phyloP scores from a whole-genome alignment of 2,113 vertebrate species.

The Perca schrenkii region DNA sequence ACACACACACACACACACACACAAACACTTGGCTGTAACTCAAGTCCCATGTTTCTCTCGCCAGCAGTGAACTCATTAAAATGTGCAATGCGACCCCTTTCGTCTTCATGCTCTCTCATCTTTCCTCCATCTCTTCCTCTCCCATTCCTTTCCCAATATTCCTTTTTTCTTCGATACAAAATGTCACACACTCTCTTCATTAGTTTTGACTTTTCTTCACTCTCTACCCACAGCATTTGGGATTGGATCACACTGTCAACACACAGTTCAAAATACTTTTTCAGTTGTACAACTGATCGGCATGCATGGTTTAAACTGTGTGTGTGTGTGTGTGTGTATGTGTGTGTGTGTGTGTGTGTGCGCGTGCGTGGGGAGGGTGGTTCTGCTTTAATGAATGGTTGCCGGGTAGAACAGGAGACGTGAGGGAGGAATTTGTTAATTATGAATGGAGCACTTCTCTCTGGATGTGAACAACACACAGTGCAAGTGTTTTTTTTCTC shows the following conservation, averaged over 20 bases:
- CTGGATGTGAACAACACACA: conserved; percentile 58
- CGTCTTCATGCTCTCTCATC: conserved; percentile 57
- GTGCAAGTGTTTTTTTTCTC: not conserved
- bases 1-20: conserved; percentile 32
- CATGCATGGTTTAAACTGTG: conserved; percentile 44
- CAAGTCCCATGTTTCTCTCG: conserved; percentile 64
- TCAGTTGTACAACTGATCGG: conserved; percentile 19
- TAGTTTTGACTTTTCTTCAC: conserved; percentile 10
- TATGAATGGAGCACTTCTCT: conserved; percentile 83
- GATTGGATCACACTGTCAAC: conserved; percentile 20
- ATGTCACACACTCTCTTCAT: conserved; percentile 15
- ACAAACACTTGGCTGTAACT: conserved; percentile 59
- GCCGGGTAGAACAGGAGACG: conserved; percentile 83
- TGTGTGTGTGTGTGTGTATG: conserved; percentile 36
- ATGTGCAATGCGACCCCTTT: conserved; percentile 74
- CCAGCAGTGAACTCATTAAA: conserved; percentile 80
- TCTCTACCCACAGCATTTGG: conserved; percentile 7
- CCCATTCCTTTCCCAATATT: conserved; percentile 38
- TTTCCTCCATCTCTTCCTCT: conserved; percentile 50
- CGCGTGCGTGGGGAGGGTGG: conserved; percentile 38
- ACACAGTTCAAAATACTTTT: conserved; percentile 27
- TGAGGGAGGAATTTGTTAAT: conserved; percentile 86
- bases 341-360: conserved; percentile 25
- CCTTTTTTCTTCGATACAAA: conserved; percentile 30
- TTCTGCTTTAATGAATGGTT: conserved; percentile 83